Percentiles rank a stretch among this genome's conserved stretches.
These are phyloP conservation scores for Gyps fulvus DNA, from an alignment of 2,113 vertebrate species.

Conservation along the genomic window DNA sequence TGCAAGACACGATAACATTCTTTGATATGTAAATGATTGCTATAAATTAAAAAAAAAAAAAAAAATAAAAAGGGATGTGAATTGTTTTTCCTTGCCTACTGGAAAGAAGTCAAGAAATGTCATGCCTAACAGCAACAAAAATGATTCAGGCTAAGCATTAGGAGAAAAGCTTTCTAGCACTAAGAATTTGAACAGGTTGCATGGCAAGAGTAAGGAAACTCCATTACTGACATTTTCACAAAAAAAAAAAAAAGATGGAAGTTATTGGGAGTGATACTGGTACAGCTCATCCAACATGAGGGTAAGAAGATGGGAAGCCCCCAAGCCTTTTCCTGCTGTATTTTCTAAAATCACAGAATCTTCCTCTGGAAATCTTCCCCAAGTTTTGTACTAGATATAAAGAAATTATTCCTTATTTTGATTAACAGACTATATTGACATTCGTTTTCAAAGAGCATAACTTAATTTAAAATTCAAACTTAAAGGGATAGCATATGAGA, in stretches of 20 bases:
- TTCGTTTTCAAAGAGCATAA: not conserved
- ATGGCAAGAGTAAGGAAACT: not conserved
- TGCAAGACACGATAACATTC: not conserved
- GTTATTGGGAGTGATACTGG: not conserved
- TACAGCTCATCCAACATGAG: not conserved
- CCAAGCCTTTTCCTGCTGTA: not conserved
- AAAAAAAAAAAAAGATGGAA: not conserved
- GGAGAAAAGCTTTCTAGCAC: not conserved
- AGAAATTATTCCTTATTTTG: not conserved
- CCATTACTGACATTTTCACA: not conserved
- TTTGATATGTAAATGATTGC: not conserved
- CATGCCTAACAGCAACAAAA: not conserved
- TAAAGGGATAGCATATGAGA: not conserved
- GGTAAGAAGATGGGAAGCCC: not conserved
- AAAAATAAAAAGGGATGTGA: not conserved
- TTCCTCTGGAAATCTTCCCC: not conserved
- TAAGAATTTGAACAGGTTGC: not conserved
- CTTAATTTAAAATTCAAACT: not conserved
- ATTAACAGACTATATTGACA: not conserved
- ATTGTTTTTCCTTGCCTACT: not conserved
- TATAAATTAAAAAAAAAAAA: not conserved
- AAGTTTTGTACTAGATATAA: not conserved
- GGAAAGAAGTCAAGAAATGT: not conserved
- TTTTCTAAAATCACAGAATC: not conserved
- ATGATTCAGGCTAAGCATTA: not conserved